phyloP scores from a whole-genome alignment of 2,888 invertebrate species.

The Eristalis arbustorum region DNA sequence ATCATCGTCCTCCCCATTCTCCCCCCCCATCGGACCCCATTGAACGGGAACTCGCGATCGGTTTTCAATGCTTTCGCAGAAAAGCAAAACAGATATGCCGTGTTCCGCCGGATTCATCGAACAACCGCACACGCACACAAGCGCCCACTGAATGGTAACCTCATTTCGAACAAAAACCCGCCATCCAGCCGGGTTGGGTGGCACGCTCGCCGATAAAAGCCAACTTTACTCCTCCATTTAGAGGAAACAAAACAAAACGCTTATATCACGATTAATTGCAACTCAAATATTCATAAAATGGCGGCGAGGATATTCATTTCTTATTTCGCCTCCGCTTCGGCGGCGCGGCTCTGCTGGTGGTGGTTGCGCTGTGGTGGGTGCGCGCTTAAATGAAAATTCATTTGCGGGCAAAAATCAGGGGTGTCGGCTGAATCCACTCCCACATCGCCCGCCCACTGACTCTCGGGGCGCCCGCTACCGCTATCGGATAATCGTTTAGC shows the following conservation, averaged over 20 bases:
- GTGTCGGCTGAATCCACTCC: slow-evolving; percentile 39
- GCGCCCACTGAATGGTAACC: slow-evolving; percentile 30
- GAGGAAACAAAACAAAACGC: slow-evolving; percentile 69
- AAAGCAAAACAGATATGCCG: slow-evolving; percentile 21
- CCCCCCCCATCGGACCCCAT: neutral
- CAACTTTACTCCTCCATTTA: slow-evolving; percentile 66
- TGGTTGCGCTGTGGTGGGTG: slow-evolving; percentile 54
- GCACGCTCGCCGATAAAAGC: slow-evolving; percentile 44
- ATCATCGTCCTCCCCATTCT: neutral
- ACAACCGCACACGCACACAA: slow-evolving; percentile 7
- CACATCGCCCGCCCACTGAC: neutral
- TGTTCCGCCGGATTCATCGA: neutral
- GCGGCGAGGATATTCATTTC: slow-evolving; percentile 63
- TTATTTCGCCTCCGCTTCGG: slow-evolving; percentile 5
- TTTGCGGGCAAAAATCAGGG: slow-evolving; percentile 50
- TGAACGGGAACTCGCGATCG: slow-evolving; percentile 37
- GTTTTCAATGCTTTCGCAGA: slow-evolving; percentile 51
- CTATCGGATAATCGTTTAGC: slow-evolving; percentile 34
- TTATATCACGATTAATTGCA: slow-evolving; percentile 69
- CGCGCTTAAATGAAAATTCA: slow-evolving; percentile 65
- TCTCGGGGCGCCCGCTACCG: neutral
- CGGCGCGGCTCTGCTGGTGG: slow-evolving; percentile 14
- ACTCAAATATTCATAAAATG: slow-evolving; percentile 70
- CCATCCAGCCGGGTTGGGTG: neutral
- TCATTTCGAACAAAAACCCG: slow-evolving; percentile 18